Percentiles rank a stretch among this genome's conserved stretches.
Evolutionary conservation across 1,140 invertebrate species (phyloP).

Genomic region (Phortica variegata): DNA sequence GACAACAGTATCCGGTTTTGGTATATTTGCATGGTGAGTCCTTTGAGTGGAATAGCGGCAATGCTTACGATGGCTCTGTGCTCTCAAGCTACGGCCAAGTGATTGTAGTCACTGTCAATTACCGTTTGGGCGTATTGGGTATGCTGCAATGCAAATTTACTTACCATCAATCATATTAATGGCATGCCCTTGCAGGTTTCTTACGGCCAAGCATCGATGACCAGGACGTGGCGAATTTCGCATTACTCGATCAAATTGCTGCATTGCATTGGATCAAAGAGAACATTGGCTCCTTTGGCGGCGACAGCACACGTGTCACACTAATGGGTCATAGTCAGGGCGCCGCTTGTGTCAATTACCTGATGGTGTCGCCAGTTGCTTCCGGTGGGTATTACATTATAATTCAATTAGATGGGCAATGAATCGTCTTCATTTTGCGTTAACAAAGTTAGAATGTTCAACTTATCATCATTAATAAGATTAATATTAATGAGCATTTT

Average conservation of each 20-base stretch:
- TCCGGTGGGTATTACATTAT: slow-evolving; percentile 59
- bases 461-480: slow-evolving; percentile 17
- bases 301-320: slow-evolving; percentile 81
- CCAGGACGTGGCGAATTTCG: slow-evolving; percentile 79
- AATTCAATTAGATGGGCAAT: slow-evolving; percentile 5
- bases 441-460: neutral
- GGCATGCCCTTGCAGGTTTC: slow-evolving; percentile 66
- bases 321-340: slow-evolving; percentile 93
- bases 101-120: slow-evolving; percentile 92
- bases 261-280: slow-evolving; percentile 86
- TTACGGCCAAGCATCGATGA: slow-evolving; percentile 72
- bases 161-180: neutral
- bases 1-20: slow-evolving; percentile 69
- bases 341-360: slow-evolving; percentile 85
- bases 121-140: slow-evolving; percentile 89
- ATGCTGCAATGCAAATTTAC: slow-evolving; percentile 3
- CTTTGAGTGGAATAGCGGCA: slow-evolving; percentile 90
- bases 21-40: slow-evolving; percentile 91
- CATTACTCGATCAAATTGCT: slow-evolving; percentile 83
- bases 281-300: slow-evolving; percentile 82
- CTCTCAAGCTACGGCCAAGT: slow-evolving; percentile 85
- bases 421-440: neutral
- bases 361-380: slow-evolving; percentile 82
- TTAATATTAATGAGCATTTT: neutral
- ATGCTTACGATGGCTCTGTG: slow-evolving; percentile 87